Evolutionary conservation across 2,797 vertebrate genomes (phyloP), one percentile per base, ranked within the genome.

Genomic region (Varecia variegata): DNA sequence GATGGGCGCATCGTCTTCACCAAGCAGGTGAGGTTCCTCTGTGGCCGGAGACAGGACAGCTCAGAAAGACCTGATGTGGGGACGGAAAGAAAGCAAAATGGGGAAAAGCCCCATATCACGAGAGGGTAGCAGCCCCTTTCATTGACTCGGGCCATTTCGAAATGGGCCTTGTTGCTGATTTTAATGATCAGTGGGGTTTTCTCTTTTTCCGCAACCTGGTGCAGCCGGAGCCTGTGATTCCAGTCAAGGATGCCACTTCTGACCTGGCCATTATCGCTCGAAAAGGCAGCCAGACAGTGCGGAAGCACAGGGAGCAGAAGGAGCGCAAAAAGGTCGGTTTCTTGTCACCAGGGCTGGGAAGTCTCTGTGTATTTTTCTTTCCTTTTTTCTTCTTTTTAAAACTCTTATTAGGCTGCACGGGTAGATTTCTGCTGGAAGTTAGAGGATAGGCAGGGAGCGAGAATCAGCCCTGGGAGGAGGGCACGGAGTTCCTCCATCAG

Each of bases 1-100:
- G 99, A 99, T 10, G 99, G 99, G 76, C 99, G 99, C 97, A 99
- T 99, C 38, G 99, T 99, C 94, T 99, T 99, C 98, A 99, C 99
- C 68, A 99, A 99, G 97, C 99, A 99, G 99, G 99, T 99, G 96
- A 76, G 97, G 17, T 17, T n/a, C 1, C 40, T n/a, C 67, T 30
- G 56, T 32, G 65, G 50, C n/a, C 67, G 13, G 83, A 50, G 73
- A 35, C 32, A 5, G 7, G 80, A 0, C 0, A 5, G 70, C 35
- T 7, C 25, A 80, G 25, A 90, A 80, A 38, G 47, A 0, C 40
- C 54, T 43, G 35, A 50, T 23, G 58, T n/a, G 40, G 90, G 23
- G 14, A 1, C 15, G n/a, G 50, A 25, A 20, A 35, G 30, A 15
- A 14, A 20, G 21, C 7, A 21, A 4, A 58, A 7, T 2, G 27